Conservation (phyloP, 1,140 invertebrate genomes). For the Drosophila sproati region DNA sequence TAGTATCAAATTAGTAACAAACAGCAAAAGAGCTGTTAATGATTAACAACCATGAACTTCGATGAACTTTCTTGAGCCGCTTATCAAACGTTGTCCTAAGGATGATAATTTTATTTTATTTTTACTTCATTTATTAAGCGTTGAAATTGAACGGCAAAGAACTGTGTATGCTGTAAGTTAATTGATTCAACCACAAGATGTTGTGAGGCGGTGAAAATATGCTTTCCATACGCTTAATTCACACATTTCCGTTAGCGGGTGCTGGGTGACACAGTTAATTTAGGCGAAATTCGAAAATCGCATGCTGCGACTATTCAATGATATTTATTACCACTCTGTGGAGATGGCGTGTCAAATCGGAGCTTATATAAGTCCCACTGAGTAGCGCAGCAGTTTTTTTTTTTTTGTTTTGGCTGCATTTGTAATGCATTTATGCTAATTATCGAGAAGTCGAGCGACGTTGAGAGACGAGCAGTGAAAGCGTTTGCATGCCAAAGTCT, state of each 20-base stretch:
- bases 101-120: conserved; percentile 29
- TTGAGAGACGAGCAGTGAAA: conserved; percentile 53
- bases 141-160: conserved; percentile 58
- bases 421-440: conserved; percentile 39
- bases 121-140: conserved; percentile 2
- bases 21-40: conserved; percentile 7
- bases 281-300: conserved; percentile 55
- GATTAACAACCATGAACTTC: conserved; percentile 48
- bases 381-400: neutral
- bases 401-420: conserved; percentile 35
- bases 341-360: conserved; percentile 13
- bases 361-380: conserved; percentile 28
- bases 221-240: conserved; percentile 54
- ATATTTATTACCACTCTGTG: conserved; percentile 8
- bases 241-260: conserved; percentile 75
- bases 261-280: conserved; percentile 37
- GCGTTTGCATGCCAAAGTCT: conserved; percentile 51
- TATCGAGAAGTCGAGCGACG: conserved; percentile 28
- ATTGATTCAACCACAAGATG: conserved; percentile 42
- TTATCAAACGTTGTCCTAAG: conserved; percentile 52
- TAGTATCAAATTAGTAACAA: conserved; percentile 45
- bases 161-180: conserved; percentile 35
- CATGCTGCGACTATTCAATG: conserved; percentile 22
- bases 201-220: conserved; percentile 52
- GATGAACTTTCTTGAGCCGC: conserved; percentile 59